Base-by-base conservation (phyloP, 2,113 vertebrate species). In the Octodon degus region DNA sequence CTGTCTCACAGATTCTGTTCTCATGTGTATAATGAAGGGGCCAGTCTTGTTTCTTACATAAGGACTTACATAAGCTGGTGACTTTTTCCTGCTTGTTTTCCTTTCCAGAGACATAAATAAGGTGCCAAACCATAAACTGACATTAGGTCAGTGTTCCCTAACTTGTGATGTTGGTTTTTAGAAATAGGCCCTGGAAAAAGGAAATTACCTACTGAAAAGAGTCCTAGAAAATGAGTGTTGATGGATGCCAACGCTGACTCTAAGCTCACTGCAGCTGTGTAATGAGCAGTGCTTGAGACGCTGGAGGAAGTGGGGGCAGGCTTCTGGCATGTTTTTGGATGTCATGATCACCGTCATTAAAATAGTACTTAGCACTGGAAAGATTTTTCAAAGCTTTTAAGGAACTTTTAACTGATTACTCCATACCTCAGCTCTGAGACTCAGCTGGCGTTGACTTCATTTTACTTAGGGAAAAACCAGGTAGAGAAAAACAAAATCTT, bases 171-270 rank as follows among this genome's bases (percentile, higher is more conserved):
- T 60, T 95, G 89, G 89, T 80, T 97, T 97, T 97, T 88, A 97
- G 93, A 97, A 97, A 93, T 89, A 95, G 84, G 87, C 50, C 83
- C 95, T 94, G 93, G 95, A 96, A 97, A 86, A 96, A 96, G 96
- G 94, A 97, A 97, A 96, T 95, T 88, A 89, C 93, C 63, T 95
- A 82, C 40, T 97, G 96, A 96, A 97, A 95, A 87, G 68, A 95
- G 80, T 82, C 65, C 80, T 95, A 89, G 93, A 97, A 96, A 94
- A 97, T 92, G 87, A 93, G 68, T 76, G 63, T 40, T 90, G 72
- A n/a, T 30, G 22, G 77, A 86, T 93, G 96, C 76, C 94, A 90
- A 95, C 43, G 30, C 58, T 83, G 24, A 76, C 89, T 86, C 50
- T 37, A 62, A 55, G 34, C 11, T 50, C 47, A 47, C 74, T 14